Evolutionary conservation across 2,797 vertebrate species (phyloP).

Genomic region (Acanthurus tractus): DNA sequence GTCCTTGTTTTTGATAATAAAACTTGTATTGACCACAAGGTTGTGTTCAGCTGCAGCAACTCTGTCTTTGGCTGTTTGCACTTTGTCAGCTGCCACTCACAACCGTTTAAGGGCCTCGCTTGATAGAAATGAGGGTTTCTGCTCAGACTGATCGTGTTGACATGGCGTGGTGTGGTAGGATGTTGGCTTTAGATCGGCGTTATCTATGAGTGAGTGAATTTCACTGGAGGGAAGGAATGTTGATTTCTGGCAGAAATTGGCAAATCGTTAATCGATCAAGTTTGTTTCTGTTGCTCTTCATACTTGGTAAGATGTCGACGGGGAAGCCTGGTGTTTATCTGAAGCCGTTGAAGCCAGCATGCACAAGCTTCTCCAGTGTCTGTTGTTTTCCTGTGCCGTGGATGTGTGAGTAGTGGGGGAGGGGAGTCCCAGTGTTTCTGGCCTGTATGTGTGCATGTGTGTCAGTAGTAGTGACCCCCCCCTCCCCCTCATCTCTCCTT

Average conservation of each 20-base stretch:
- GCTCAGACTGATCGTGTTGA: conserved; percentile 21
- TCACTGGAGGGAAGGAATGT: too few relatives aligned
- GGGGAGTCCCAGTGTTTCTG: conserved; percentile 67
- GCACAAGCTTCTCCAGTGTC: conserved; percentile 46
- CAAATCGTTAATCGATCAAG: conserved; percentile 22
- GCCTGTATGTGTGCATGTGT: conserved; percentile 58
- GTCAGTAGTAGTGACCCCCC: conserved; percentile 68
- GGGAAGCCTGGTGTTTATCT: conserved; percentile 22
- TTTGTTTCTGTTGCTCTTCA: conserved; percentile 10
- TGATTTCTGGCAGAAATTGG: conserved; percentile 11
- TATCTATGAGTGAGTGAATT: too few relatives aligned
- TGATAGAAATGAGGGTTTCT: conserved; percentile 29
- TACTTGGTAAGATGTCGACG: conserved; percentile 57
- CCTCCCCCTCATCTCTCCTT: conserved; percentile 51
- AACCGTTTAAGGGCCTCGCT: conserved; percentile 26
- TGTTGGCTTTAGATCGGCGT: too few relatives aligned
- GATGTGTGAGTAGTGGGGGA: conserved; percentile 77
- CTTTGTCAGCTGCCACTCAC: conserved; percentile 23
- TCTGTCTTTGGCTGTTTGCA: conserved; percentile 3
- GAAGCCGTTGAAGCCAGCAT: conserved; percentile 42
- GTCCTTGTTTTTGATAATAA: conserved; percentile 4
- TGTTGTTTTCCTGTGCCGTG: conserved; percentile 60
- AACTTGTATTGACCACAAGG: conserved; percentile 13
- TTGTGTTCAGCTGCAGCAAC: conserved; percentile 8
- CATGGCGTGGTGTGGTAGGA: conserved; percentile 5